Evolutionary conservation across 2,797 vertebrate genomes (phyloP), one percentile per base, ranked within the genome.

Genomic region (Fratercula arctica): DNA sequence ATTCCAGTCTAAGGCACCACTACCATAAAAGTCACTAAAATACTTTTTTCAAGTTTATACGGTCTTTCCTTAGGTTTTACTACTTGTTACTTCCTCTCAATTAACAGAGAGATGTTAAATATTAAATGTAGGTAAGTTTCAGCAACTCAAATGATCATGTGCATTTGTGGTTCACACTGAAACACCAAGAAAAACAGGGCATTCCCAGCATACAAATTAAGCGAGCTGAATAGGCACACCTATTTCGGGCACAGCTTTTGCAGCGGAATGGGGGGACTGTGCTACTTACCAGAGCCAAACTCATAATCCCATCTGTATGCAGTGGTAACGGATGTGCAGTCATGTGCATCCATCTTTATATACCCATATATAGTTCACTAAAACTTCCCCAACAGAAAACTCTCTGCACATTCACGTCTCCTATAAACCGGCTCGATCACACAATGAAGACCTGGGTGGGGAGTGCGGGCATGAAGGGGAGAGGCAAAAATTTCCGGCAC

Each of bases 31-130:
- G 41, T 48, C 64, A 67, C 60, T 83, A 39, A 79, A 81, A 63
- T 33, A 73, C 12, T 68, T 83, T 13, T 61, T 85, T 76, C 41
- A 48, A 54, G 70, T 84, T 88, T 69, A 35, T 50, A 45, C 17
- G 19, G 31, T 28, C 48, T 94, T 91, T 77, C 77, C 48, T 88
- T 60, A 56, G 46, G 70, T 89, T 87, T 84, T 72, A 68, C 19
- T 43, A 66, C 23, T 74, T 59, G 18, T 74, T 51, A 50, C 10
- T 78, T 89, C 51, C 35, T 91, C 31, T 84, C 70, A 79, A 72
- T 28, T 67, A 85, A 64, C 15, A 25, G 64, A 66, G 35, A 66
- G 21, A 76, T 4, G 9, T 16, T 48, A 90, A 87, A 33, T 66
- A 90, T 25, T 63, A 78, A 92, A 75, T 19, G 25, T 59, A 76